These are phyloP conservation scores for Caenorhabditis brenneri DNA, from an alignment of 1,140 invertebrate species.

Conservation along the genomic window DNA sequence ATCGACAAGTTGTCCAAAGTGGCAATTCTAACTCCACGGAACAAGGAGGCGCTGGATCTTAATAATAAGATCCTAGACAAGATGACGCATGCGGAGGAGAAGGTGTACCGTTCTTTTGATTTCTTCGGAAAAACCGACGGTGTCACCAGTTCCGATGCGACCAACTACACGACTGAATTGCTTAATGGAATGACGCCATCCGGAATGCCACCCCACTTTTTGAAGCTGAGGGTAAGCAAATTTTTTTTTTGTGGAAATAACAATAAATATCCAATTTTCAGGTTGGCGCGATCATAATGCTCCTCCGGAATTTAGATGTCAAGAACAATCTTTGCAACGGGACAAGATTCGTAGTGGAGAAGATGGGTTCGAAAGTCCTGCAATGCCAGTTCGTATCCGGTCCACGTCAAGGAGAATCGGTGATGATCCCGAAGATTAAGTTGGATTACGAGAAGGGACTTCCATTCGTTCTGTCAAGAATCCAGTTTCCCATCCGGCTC, in stretches of 20 bases:
- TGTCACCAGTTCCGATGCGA: not conserved
- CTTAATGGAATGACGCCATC: constrained; percentile 37
- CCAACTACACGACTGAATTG: not conserved
- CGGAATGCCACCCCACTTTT: too few species aligned
- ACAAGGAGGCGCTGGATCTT: not conserved
- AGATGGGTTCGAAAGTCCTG: too few species aligned
- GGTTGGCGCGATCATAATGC: constrained; percentile 42
- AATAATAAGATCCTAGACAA: not conserved
- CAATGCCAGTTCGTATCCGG: too few species aligned
- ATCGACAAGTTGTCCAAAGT: not conserved
- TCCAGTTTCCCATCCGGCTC: constrained; percentile 72
- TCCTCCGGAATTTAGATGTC: constrained; percentile 47
- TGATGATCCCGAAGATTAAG: too few species aligned
- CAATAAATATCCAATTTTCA: too few species aligned
- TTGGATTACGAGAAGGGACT: too few species aligned
- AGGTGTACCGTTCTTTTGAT: not conserved
- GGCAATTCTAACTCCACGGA: constrained; percentile 10
- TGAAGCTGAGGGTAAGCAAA: not conserved
- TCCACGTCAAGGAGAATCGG: too few species aligned
- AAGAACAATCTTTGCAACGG: constrained; percentile 40
- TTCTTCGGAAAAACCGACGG: not conserved
- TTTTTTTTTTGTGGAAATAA: too few species aligned
- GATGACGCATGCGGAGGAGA: not conserved
- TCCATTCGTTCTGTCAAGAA: constrained; percentile 52
- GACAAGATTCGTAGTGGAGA: too few species aligned